Conservation (phyloP, 2,888 invertebrate species). For the Himalopsyche kuldschensis region DNA sequence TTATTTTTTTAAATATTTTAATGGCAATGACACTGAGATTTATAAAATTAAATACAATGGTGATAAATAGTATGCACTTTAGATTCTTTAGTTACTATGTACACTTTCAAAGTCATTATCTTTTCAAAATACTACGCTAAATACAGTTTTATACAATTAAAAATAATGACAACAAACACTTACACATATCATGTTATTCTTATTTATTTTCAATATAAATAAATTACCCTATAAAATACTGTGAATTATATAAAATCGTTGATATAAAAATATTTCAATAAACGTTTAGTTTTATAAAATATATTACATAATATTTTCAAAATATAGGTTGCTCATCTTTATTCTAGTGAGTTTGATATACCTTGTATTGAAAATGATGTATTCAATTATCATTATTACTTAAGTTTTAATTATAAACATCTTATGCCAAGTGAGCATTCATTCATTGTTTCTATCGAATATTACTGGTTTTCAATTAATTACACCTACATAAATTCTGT, state of each 20-base stretch:
- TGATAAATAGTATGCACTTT: background rate
- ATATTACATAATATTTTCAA: no score
- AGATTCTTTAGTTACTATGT: background rate
- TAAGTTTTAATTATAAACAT: no score
- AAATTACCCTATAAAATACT: background rate
- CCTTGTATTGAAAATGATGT: no score
- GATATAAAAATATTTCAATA: background rate
- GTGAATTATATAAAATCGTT: background rate
- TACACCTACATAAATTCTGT: no score
- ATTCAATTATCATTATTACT: no score
- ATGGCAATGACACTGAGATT: background rate
- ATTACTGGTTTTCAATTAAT: no score
- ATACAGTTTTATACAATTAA: background rate
- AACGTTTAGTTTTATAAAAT: background rate
- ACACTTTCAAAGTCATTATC: background rate
- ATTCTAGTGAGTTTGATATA: no score
- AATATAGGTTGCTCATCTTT: no score
- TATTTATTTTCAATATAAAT: background rate
- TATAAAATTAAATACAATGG: background rate
- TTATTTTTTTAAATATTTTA: background rate
- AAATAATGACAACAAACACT: background rate
- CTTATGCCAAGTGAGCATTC: background rate
- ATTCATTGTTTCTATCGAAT: no score
- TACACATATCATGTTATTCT: background rate
- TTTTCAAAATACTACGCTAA: background rate